Evolutionary conservation across 2,888 invertebrate species (phyloP), one percentile per base, ranked within the genome.

Genomic region (Caenorhabditis virilis): DNA sequence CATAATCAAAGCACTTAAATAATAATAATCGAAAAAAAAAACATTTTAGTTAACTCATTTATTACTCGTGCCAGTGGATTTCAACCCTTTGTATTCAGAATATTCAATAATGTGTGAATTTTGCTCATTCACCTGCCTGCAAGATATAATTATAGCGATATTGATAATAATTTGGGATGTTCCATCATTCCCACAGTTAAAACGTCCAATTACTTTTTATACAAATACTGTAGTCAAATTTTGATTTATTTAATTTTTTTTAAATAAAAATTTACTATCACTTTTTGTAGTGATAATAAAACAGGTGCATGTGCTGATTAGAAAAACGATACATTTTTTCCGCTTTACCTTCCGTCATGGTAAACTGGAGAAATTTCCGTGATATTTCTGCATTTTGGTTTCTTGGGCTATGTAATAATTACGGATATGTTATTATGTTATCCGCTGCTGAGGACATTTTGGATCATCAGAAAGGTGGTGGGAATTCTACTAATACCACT

Each of bases 401-500:
- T 1, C 85, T 92, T 41, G 92, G 92, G 2, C 85, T 92, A n/a
- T 90, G 90, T 82, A 92, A 92, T 84, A 92, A 91, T 85, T 91
- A 89, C 84, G 91, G 90, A 54, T 92, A 91, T 84, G 91, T 91
- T 35, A 90, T 91, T 33, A 91, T 91, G 91, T 85, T 91, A 52
- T 90, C 89, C 81, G 91, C 91, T 4, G 91, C 91, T 0, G 89
- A 89, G 82, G 91, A 92, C 83, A 90, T 91, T 79, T 86, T 61
- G 64, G 77, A 69, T 27, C 47, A 62, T 41, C 74, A 78, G 55
- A 55, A 66, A n/a, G 46, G 48, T 23, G 39, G 39, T 25, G 41
- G 41, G 4, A 33, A 15, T 39, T 25, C 50, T 9, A 39, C 39
- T 18, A 39, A 18, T 5, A 33, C 53, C 26, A 39, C 54, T 2